Evolutionary conservation across 1,140 invertebrate genomes (phyloP).

Genomic region (Trichonephila clavata): DNA sequence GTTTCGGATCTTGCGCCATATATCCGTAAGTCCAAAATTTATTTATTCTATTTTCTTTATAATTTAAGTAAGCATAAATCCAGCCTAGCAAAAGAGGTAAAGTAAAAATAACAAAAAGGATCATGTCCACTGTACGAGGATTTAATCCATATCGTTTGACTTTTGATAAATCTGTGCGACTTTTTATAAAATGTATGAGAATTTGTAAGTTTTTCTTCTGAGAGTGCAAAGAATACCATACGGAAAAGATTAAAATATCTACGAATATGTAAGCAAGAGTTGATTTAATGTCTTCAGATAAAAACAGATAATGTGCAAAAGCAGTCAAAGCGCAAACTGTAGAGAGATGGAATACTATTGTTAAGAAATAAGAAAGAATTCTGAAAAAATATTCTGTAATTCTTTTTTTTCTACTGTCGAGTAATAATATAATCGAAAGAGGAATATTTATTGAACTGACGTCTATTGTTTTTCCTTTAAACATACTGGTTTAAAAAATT

Average conservation of each 20-base stretch:
- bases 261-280: background rate
- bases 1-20: background rate
- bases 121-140: background rate
- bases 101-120: background rate
- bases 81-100: background rate
- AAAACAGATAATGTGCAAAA: background rate
- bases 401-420: too few relatives aligned
- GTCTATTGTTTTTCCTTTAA: too few relatives aligned
- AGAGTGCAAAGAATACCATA: background rate
- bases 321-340: background rate
- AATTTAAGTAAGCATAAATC: background rate
- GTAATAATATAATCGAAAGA: too few relatives aligned
- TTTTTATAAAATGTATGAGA: background rate
- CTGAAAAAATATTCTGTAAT: too few relatives aligned
- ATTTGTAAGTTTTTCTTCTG: background rate
- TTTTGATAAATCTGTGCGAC: background rate
- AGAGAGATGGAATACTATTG: too few relatives aligned
- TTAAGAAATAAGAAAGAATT: too few relatives aligned
- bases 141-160: background rate
- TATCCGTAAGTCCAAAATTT: background rate
- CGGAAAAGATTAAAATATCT: background rate
- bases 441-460: too few relatives aligned
- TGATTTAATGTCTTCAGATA: background rate
- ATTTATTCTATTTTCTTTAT: background rate
- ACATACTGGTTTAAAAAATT: too few relatives aligned